These are phyloP conservation scores for Brachionus sp. DNA, from an alignment of 1,140 invertebrate species.

Conservation along the genomic window DNA sequence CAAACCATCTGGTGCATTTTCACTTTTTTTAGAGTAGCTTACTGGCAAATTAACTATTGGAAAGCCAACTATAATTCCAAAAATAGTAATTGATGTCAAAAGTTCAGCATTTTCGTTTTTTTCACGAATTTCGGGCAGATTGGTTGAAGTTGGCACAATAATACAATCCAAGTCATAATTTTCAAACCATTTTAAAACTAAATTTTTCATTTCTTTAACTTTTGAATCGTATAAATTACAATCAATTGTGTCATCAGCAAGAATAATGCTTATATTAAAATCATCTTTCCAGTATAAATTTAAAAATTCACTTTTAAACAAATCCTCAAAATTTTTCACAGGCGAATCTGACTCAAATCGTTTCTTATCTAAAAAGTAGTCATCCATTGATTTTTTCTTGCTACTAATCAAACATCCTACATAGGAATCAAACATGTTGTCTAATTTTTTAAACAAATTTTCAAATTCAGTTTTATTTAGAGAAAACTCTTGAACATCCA, in stretches of 20 bases:
- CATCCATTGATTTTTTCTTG: not conserved
- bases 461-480: not conserved
- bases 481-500: not conserved
- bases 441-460: not conserved
- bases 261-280: not conserved
- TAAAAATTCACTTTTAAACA: slow-evolving; percentile 13
- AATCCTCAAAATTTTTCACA: not conserved
- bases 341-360: slow-evolving; percentile 33
- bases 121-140: not conserved
- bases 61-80: not conserved
- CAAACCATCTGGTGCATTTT: not conserved
- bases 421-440: not conserved
- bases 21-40: not conserved
- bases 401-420: not conserved
- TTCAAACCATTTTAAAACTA: not conserved
- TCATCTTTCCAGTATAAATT: not conserved
- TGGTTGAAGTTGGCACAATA: not conserved
- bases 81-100: not conserved
- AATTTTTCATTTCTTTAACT: not conserved
- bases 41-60: not conserved
- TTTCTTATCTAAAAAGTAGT: not conserved
- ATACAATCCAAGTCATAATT: not conserved
- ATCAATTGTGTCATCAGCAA: not conserved
- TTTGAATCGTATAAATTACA: not conserved
- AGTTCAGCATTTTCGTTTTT: not conserved